Evolutionary conservation across 64 coral and sea anemone species (phyloP).

Genomic region (Pocillopora verrucosa): DNA sequence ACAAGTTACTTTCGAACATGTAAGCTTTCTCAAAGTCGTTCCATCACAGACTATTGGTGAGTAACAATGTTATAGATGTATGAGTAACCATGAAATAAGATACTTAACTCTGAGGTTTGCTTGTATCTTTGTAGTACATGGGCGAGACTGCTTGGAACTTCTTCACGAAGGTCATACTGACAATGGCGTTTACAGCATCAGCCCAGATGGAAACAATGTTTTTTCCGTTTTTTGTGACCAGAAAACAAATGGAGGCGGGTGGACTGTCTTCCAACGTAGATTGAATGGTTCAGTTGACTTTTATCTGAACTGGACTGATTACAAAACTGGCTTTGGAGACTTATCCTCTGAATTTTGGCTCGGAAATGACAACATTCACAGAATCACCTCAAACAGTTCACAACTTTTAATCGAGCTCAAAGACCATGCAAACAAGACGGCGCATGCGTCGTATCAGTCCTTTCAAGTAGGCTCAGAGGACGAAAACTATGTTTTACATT

Average conservation of each 20-base stretch:
- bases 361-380: constrained; percentile 53
- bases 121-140: not conserved
- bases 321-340: constrained; percentile 52
- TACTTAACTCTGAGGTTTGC: no score
- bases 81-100: no score
- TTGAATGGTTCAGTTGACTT: constrained; percentile 45
- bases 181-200: constrained; percentile 45
- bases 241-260: constrained; percentile 57
- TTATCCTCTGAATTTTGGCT: constrained; percentile 48
- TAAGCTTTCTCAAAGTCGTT: no score
- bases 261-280: constrained; percentile 48
- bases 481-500: constrained; percentile 36
- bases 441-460: constrained; percentile 18
- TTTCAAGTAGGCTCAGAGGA: constrained; percentile 17
- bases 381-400: not conserved
- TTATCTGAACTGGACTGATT: constrained; percentile 29
- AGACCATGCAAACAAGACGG: constrained; percentile 11
- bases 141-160: constrained; percentile 47
- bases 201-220: constrained; percentile 7
- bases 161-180: constrained; percentile 24
- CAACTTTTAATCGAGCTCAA: constrained; percentile 38
- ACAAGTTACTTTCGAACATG: no score
- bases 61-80: no score
- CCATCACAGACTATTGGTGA: no score
- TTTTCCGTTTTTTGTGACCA: constrained; percentile 49